These are phyloP conservation scores for Archegozetes longisetosus DNA, from an alignment of 1,140 invertebrate genomes.

Conservation along the genomic window DNA sequence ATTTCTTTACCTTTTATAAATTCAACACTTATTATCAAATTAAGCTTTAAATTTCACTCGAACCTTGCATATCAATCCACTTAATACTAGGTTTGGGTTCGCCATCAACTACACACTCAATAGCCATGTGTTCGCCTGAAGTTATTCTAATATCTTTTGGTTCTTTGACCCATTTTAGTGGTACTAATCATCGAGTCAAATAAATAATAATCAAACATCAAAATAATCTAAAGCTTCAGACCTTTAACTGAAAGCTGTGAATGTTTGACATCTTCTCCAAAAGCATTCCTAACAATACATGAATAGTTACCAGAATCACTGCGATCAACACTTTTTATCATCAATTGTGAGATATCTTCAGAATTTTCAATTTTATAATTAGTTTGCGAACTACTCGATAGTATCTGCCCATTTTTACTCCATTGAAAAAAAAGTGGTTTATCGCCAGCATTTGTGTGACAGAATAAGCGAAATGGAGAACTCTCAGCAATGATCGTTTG, in stretches of 20 bases:
- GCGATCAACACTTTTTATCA: background rate
- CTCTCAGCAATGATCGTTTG: background rate
- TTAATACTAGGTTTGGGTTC: slow-evolving; percentile 17
- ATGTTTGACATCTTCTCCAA: background rate
- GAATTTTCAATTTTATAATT: background rate
- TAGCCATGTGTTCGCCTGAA: too few species aligned
- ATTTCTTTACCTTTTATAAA: too few species aligned
- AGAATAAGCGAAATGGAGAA: slow-evolving; percentile 6
- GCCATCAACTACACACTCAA: slow-evolving; percentile 17
- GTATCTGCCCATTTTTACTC: slow-evolving; percentile 3
- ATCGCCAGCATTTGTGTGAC: background rate
- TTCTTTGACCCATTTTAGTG: slow-evolving; percentile 75
- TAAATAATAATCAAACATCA: background rate
- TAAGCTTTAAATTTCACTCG: too few species aligned
- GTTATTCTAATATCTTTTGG: too few species aligned
- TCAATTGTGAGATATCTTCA: background rate
- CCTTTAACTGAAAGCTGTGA: slow-evolving; percentile 7
- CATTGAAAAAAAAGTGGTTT: slow-evolving; percentile 4
- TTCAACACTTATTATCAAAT: too few species aligned
- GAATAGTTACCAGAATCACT: slow-evolving; percentile 9
- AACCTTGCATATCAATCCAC: slow-evolving; percentile 13
- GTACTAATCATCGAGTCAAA: slow-evolving; percentile 46
- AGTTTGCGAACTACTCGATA: slow-evolving; percentile 1
- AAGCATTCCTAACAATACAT: slow-evolving; percentile 1
- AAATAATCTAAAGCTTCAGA: slow-evolving; percentile 3